Evolutionary conservation across 2,113 vertebrate genomes (phyloP), one percentile per base, ranked within the genome.

Genomic region (Atrichornis clamosus): DNA sequence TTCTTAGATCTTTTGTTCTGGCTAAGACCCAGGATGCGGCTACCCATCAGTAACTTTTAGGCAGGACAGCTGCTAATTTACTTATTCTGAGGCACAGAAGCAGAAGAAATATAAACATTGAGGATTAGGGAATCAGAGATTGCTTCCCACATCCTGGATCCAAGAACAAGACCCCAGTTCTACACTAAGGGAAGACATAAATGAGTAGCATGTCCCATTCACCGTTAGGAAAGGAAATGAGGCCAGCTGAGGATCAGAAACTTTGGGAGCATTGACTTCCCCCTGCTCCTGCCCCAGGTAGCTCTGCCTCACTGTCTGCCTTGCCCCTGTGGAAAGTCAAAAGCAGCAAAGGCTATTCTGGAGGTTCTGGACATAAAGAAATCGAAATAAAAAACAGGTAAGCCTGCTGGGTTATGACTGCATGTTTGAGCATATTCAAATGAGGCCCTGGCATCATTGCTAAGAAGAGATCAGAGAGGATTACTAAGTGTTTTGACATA

Each of bases 401-500:
- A 84, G 14, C 17, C 5, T 41, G 11, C 33, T 62, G 7, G 2
- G 3, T 42, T 62, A 15, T 4, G 8, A 30, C 19, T 81, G 41
- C 15, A 12, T 44, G 24, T 75, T 81, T 80, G 68, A 75, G 26
- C 52, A 35, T 81, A 92, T 90, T 93, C 44, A 79, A 49, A 79
- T 7, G 2, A 68, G 82, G 64, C 74, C 32, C 79, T 86, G 60
- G 88, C 73, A 86, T 53, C 2, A 4, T 72, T 92, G 73, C 77
- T 87, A 92, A 96, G 88, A 94, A 84, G 88, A 90, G 92, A 94
- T 92, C 93, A 92, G 86, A 72, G 92, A 84, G 85, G 86, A 95
- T 97, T 96, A 90, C 28, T 9, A 60, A 92, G 92, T 94, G 87
- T 96, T 96, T 94, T 94, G 80, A 93, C 79, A 95, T 75, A 84